Evolutionary conservation across 2,797 vertebrate species (phyloP).

Genomic region (Heliangelus exortis): DNA sequence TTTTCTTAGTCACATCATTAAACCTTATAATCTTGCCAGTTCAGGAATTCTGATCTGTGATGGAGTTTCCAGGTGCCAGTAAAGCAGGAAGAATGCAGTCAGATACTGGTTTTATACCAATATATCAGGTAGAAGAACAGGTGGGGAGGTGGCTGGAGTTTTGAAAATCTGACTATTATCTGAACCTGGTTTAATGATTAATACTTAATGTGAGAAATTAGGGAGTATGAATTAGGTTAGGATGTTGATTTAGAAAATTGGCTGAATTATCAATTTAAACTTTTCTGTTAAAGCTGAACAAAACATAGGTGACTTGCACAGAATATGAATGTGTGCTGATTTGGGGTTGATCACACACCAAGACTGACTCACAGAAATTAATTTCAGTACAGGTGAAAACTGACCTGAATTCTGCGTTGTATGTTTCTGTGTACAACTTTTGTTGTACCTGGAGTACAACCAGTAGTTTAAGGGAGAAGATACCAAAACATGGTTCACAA

Average conservation of each 20-base stretch:
- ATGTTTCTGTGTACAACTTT: not conserved
- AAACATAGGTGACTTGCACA: not conserved
- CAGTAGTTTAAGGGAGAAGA: not conserved
- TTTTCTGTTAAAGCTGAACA: not conserved
- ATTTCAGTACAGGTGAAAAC: not conserved
- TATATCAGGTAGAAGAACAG: not conserved
- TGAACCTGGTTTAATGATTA: conserved; percentile 14
- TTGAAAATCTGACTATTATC: conserved; percentile 16
- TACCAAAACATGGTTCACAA: not conserved
- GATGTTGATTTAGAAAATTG: not conserved
- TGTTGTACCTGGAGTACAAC: not conserved
- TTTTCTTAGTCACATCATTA: not conserved
- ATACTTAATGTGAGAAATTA: not conserved
- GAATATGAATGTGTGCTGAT: not conserved
- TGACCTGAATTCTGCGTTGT: not conserved
- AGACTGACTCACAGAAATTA: not conserved
- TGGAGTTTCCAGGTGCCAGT: not conserved
- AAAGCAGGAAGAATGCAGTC: not conserved
- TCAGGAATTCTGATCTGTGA: not conserved
- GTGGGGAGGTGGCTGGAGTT: not conserved
- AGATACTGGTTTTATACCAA: not conserved
- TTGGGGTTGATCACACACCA: not conserved
- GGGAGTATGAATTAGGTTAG: not conserved
- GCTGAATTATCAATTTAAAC: not conserved
- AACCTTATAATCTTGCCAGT: not conserved